Base-by-base conservation (phyloP, 2,797 vertebrate genomes). In the Alauda arvensis region DNA sequence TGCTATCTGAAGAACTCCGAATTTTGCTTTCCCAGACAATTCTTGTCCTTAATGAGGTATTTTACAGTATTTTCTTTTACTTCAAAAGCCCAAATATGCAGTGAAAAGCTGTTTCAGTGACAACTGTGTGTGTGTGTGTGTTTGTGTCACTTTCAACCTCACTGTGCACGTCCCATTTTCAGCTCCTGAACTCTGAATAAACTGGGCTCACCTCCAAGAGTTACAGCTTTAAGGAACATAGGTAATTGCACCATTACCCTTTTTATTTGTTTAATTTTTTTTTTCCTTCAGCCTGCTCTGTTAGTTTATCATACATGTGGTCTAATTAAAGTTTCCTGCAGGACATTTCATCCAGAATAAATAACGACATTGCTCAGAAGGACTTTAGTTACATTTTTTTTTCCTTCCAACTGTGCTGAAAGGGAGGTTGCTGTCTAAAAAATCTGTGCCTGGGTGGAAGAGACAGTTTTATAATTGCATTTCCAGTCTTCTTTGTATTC, bases 401-500 rank as follows among this genome's bases (percentile, higher is more conserved):
- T 77, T 52, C 18, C 74, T 87, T 85, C 88, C 77, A 89, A 78
- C 86, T 78, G 83, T 88, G 91, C 91, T 92, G 87, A 93, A 96
- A 93, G 65, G 85, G 85, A 92, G 72, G 83, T 53, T 91, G 75
- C 91, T 92, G 83, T 91, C 89, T 91, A 88, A 94, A 92, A 89
- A 93, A 75, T 77, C 90, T 69, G 46, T 61, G 83, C 88, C 91
- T 92, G 77, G 85, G 88, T 26, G 15, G 87, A 96, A 93, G 79
- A 95, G 93, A 95, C 92, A 93, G 94, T 94, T 96, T 93, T 94
- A 94, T 95, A 96, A 95, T 96, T 96, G 93, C 91, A 94, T 96
- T 95, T 96, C 93, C 89, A 87, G 87, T 88, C 90, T 23, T 93
- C 94, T 94, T 96, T 95, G 93, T 95, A 93, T 95, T 92, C 95